Conservation (phyloP, 1,140 invertebrate species). For the Conus betulinus region DNA sequence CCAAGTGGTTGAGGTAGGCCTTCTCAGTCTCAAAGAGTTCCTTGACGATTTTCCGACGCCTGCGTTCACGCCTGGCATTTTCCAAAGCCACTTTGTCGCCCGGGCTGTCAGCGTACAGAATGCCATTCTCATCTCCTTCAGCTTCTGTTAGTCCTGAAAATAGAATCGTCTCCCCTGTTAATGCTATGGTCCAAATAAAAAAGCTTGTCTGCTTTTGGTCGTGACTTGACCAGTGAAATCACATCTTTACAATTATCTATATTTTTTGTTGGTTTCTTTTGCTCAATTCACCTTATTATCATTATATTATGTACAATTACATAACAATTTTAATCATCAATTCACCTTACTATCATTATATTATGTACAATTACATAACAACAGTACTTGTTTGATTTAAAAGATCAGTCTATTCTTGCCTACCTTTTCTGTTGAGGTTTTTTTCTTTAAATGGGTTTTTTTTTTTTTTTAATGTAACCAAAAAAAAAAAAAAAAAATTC, state of each 20-base stretch:
- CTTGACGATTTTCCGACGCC: constrained; percentile 70
- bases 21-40: constrained; percentile 86
- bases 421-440: too few relatives aligned
- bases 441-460: too few relatives aligned
- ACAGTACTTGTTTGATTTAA: too few relatives aligned
- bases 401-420: too few relatives aligned
- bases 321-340: too few relatives aligned
- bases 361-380: too few relatives aligned
- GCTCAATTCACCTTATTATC: neutral
- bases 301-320: too few relatives aligned
- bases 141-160: constrained; percentile 25
- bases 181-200: neutral
- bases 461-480: too few relatives aligned
- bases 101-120: constrained; percentile 42
- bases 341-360: neutral
- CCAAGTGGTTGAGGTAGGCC: constrained; percentile 83
- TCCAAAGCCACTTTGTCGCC: constrained; percentile 42
- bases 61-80: constrained; percentile 56
- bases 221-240: neutral
- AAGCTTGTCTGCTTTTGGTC: neutral
- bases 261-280: neutral
- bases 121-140: constrained; percentile 29
- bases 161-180: neutral
- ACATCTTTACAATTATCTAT: neutral
- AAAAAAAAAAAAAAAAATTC: too few relatives aligned